Base-by-base conservation (phyloP, 2,797 vertebrate species). In the Gadopsis bispinosus region DNA sequence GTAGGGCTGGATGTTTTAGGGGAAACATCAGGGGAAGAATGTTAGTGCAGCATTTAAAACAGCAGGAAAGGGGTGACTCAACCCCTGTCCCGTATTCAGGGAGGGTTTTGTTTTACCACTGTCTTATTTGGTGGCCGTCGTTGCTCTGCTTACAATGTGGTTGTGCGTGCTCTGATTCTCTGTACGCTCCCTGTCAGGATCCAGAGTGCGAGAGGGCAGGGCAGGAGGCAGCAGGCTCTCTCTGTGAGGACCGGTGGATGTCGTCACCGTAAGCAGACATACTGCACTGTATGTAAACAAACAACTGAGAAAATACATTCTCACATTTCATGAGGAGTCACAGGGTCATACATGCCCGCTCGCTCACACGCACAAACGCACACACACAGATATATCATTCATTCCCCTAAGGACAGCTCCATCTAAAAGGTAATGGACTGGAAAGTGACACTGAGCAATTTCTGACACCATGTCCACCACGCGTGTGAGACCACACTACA, bases 361-460 rank as follows among this genome's bases (percentile, higher is more conserved):
- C 2, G 11, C 60, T 70, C 60, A 55, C 12, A 72, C 45, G 51
- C 12, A 73, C 50, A 72, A 37, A 67, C 61, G 20, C 66, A 62
- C 60, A 19, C 65, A 58, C 39, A 72, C 1, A 47, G 41, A 76
- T 78, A 54, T 71, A 56, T 83, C 64, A 43, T 79, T 76, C 35
- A 51, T 76, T 73, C 50, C 77, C 88, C 71, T 68, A 48, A 41
- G 41, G 78, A 76, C 59, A 84, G 62, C 19, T 26, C 26, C 64
- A 64, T 88, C 73, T 79, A n/a, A 69, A 73, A 71, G 71, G 67
- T 81, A 90, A 91, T 88, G 85, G 83, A 79, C 76, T 74, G 67
- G 83, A 91, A 91, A 89, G 75, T 65, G 83, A 75, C 83, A 83
- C 55, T 66, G 66, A 79, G 78, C 63, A 81, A 81, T 81, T 81